Evolutionary conservation across 2,888 invertebrate species (phyloP).

Genomic region (Lasioglossum vierecki): DNA sequence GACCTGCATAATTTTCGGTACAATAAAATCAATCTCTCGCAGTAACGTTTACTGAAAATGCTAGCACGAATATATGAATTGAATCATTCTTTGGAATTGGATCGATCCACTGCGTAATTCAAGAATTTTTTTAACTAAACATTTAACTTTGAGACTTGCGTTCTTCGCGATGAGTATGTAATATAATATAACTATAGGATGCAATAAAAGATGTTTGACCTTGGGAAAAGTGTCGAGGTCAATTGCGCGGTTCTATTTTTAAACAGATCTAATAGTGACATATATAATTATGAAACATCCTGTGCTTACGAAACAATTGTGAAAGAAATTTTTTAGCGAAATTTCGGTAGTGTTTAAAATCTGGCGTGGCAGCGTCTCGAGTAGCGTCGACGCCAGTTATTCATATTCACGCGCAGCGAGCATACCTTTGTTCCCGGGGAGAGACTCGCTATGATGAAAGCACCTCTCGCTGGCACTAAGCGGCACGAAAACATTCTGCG

Average conservation of each 20-base stretch:
- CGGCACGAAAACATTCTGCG: conserved; percentile 14
- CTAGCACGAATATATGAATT: no score
- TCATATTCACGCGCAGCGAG: conserved; percentile 1
- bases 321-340: not conserved
- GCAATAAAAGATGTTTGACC: no score
- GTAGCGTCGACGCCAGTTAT: conserved; percentile 4
- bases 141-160: no score
- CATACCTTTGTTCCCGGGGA: conserved; percentile 1
- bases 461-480: not conserved
- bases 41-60: no score
- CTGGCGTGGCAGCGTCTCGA: not conserved
- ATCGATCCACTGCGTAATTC: no score
- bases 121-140: no score
- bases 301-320: not conserved
- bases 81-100: no score
- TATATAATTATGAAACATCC: no score
- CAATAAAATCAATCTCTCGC: no score
- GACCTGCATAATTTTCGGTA: no score
- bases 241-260: not conserved
- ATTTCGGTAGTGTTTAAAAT: not conserved
- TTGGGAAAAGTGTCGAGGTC: not conserved
- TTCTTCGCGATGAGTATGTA: no score
- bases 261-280: not conserved
- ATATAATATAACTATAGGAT: no score
- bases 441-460: not conserved